phyloP scores from a whole-genome alignment of 2,797 vertebrate genomes.

The Typhlichthys subterraneus region DNA sequence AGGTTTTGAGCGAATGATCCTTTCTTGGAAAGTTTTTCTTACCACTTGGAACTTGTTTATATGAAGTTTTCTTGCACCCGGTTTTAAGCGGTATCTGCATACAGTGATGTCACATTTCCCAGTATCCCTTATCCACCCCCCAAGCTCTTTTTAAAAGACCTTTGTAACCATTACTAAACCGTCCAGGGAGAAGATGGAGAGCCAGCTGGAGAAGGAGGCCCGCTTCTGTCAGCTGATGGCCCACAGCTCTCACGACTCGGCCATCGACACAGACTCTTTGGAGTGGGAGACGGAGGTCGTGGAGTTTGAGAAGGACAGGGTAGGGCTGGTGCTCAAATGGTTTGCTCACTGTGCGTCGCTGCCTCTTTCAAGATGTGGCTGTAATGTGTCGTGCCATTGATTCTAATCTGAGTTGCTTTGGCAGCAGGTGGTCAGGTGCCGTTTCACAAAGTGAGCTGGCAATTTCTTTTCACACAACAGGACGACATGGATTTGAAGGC shows the following conservation, averaged over 20 bases:
- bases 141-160: slow-evolving; percentile 26
- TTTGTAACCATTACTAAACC: slow-evolving; percentile 45
- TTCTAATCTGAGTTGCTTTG: too few species aligned
- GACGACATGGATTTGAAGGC: slow-evolving; percentile 96
- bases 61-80: neutral
- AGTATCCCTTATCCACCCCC: slow-evolving; percentile 20
- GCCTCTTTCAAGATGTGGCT: too few species aligned
- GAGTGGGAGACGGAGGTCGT: slow-evolving; percentile 99
- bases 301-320: slow-evolving; percentile 95
- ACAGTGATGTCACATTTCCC: neutral
- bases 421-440: neutral
- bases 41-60: neutral
- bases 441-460: slow-evolving; percentile 10
- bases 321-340: slow-evolving; percentile 64
- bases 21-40: neutral
- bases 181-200: slow-evolving; percentile 93
- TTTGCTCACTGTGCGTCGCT: neutral
- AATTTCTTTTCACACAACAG: slow-evolving; percentile 66
- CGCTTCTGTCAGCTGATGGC: slow-evolving; percentile 94
- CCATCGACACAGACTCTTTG: slow-evolving; percentile 96
- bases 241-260: slow-evolving; percentile 95
- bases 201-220: slow-evolving; percentile 93
- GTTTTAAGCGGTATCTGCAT: neutral
- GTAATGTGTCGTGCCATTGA: too few species aligned
- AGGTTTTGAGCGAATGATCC: neutral